These are phyloP conservation scores for Parazoanthus atlanticus DNA, from an alignment of 92 coral and sea anemone genomes.

Conservation along the genomic window DNA sequence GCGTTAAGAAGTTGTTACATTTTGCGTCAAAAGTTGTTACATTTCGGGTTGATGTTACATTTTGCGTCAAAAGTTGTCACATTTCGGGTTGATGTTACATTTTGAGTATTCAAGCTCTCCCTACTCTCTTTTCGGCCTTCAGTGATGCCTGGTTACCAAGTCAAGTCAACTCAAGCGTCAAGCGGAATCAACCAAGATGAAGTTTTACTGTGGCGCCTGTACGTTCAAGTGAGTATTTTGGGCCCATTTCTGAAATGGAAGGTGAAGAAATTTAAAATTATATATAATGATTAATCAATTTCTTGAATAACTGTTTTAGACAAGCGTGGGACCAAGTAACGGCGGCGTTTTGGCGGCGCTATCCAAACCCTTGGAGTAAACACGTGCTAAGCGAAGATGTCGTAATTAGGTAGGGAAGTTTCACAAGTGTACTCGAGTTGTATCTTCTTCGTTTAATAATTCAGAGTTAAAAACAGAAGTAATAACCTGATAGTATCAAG, in stretches of 20 bases:
- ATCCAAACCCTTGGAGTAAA: constrained; percentile 95
- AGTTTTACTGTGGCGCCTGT: constrained; percentile 60
- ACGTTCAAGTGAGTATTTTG: constrained; percentile 58
- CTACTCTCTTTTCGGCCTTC: background rate
- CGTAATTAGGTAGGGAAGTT: constrained; percentile 68
- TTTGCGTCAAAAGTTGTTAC: too few species aligned
- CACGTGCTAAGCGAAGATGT: constrained; percentile 99
- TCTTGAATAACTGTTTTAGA: constrained; percentile 45
- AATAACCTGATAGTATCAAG: background rate
- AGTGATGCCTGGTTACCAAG: constrained; percentile 23
- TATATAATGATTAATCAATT: background rate
- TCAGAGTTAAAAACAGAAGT: background rate
- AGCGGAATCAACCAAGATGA: constrained; percentile 43
- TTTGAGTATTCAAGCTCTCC: too few species aligned
- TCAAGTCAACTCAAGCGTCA: background rate
- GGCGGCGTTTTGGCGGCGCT: constrained; percentile 87
- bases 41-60: too few species aligned
- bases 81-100: too few species aligned
- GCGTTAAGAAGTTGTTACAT: too few species aligned
- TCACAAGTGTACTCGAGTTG: background rate
- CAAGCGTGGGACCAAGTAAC: constrained; percentile 92
- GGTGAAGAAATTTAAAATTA: background rate
- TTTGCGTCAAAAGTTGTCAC: too few species aligned
- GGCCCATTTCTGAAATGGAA: background rate
- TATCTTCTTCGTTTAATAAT: background rate